phyloP scores from a whole-genome alignment of 1,140 invertebrate species.

The Solenopsis fugax region DNA sequence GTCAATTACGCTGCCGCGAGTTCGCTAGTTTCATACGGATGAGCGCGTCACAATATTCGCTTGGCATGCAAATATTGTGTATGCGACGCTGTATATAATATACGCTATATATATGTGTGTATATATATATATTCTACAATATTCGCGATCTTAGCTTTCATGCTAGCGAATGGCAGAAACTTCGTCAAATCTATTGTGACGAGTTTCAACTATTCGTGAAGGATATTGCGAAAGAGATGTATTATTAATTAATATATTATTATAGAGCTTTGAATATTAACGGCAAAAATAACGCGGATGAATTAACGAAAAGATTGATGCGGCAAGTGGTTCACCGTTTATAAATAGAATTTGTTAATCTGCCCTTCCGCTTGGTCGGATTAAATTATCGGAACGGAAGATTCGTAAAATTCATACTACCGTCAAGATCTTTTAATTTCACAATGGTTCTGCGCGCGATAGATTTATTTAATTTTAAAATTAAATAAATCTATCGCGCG shows the following conservation, averaged over 20 bases:
- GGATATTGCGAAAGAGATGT: background rate
- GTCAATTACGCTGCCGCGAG: slow-evolving; percentile 33
- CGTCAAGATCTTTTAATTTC: background rate
- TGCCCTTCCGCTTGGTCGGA: background rate
- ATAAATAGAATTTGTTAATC: background rate
- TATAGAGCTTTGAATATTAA: background rate
- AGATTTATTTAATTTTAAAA: background rate
- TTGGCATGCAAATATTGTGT: background rate
- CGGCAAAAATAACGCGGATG: background rate
- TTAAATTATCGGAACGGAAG: background rate
- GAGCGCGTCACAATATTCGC: background rate
- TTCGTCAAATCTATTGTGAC: background rate
- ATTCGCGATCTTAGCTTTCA: too few species aligned
- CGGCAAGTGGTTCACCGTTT: background rate
- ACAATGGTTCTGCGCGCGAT: background rate
- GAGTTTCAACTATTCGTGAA: background rate
- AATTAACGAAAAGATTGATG: background rate
- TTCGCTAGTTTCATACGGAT: background rate
- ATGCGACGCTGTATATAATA: background rate
- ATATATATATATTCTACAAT: background rate
- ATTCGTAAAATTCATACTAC: background rate
- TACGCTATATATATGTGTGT: background rate
- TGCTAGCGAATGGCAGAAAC: background rate
- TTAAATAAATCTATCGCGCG: background rate
- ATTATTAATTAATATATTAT: background rate